phyloP scores from a whole-genome alignment of 1,140 invertebrate species.

The Drosophila athabasca region DNA sequence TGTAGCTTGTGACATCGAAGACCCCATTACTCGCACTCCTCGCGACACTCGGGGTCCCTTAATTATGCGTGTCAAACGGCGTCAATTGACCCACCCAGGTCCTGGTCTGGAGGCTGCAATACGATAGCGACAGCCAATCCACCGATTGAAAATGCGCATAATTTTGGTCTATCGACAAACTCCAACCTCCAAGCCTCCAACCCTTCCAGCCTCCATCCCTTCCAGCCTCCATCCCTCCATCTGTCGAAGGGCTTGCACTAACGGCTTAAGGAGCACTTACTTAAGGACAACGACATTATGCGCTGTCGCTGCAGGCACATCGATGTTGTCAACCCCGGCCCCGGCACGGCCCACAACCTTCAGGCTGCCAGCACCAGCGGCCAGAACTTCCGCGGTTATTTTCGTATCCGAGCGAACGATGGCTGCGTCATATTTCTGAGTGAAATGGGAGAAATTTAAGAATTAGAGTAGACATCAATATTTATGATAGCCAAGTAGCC shows the following conservation, averaged over 20 bases:
- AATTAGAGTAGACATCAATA: conserved; percentile 24
- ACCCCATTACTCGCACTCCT: background rate
- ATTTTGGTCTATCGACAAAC: conserved; percentile 15
- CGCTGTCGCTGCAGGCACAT: conserved; percentile 92
- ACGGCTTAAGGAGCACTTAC: conserved; percentile 86
- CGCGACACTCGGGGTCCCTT: conserved; percentile 37
- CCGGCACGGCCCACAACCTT: conserved; percentile 97
- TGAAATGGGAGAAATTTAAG: conserved; percentile 25
- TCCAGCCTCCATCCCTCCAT: too few species aligned
- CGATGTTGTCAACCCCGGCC: conserved; percentile 99
- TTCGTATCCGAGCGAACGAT: conserved; percentile 98
- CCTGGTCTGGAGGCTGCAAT: conserved; percentile 5
- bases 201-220: too few species aligned
- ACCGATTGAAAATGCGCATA: conserved; percentile 48
- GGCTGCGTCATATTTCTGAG: conserved; percentile 94
- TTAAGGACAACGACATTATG: conserved; percentile 97
- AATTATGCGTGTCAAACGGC: conserved; percentile 74
- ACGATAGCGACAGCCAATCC: conserved; percentile 34
- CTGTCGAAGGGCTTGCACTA: conserved; percentile 15
- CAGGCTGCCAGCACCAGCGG: conserved; percentile 89
- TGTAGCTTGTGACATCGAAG: conserved; percentile 34
- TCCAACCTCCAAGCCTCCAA: too few species aligned
- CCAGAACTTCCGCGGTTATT: conserved; percentile 95
- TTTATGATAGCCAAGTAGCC: conserved; percentile 1
- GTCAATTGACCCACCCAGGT: conserved; percentile 63